phyloP scores from a whole-genome alignment of 2,888 invertebrate species.

The Caenorhabditis doughertyi region DNA sequence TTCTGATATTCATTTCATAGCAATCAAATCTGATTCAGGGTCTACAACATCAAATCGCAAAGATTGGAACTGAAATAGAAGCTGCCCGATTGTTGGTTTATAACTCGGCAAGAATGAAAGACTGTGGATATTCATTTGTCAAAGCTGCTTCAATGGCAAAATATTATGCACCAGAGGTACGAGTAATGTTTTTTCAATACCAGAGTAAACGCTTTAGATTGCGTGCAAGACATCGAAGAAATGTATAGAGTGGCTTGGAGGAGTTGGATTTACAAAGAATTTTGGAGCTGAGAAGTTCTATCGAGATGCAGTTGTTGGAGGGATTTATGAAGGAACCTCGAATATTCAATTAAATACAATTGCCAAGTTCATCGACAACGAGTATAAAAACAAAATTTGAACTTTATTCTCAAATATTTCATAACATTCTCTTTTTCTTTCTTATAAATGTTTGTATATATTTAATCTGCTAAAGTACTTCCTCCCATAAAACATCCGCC shows the following conservation, averaged over 20 bases:
- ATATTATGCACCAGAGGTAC: conserved; percentile 89
- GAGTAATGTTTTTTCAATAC: background rate
- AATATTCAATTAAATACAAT: conserved; percentile 98
- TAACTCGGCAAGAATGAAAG: conserved; percentile 94
- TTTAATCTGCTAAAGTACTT: too few species aligned
- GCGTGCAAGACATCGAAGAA: conserved; percentile 82
- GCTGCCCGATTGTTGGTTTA: conserved; percentile 93
- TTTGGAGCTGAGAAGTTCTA: conserved; percentile 97
- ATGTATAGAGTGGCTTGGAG: conserved; percentile 98
- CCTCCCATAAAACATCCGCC: background rate
- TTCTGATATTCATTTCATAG: background rate
- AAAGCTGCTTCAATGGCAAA: conserved; percentile 98
- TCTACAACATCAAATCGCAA: conserved; percentile 96
- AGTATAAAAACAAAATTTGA: conserved; percentile 68
- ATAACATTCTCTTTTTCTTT: background rate
- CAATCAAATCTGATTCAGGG: conserved; percentile 85
- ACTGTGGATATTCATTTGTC: conserved; percentile 90
- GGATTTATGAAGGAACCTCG: conserved; percentile 97
- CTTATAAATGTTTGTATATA: too few species aligned
- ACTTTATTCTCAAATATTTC: background rate
- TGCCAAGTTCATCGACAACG: conserved; percentile 88
- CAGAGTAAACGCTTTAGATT: conserved; percentile 3
- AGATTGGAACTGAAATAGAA: conserved; percentile 92
- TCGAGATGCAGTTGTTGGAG: conserved; percentile 84
- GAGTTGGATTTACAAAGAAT: conserved; percentile 95